A percentile compares a stretch with the other conserved stretches of the same genome.
These are phyloP conservation scores for Smittia aterrima DNA, from an alignment of 2,888 invertebrate species.

Conservation along the genomic window DNA sequence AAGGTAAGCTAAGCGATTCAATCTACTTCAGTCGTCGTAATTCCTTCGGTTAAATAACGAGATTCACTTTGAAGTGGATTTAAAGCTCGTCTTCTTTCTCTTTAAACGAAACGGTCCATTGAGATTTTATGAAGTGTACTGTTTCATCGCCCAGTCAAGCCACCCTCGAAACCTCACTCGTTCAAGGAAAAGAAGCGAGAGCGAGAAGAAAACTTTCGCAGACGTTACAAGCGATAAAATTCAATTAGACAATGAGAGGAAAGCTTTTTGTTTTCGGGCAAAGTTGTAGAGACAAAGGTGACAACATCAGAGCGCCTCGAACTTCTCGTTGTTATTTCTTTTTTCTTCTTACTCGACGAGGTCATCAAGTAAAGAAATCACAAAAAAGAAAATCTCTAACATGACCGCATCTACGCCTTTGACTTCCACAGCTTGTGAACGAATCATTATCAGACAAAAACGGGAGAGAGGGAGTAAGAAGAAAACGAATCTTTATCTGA, in stretches of 20 bases:
- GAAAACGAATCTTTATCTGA: not conserved
- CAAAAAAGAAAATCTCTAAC: too few species aligned
- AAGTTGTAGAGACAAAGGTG: too few species aligned
- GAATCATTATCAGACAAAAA: not conserved
- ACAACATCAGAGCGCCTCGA: too few species aligned
- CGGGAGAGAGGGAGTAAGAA: not conserved
- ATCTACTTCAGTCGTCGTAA: not conserved
- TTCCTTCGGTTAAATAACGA: not conserved
- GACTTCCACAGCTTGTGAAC: not conserved
- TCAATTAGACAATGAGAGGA: slow-evolving; percentile 1
- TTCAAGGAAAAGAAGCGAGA: not conserved
- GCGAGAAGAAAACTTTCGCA: not conserved
- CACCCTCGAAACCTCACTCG: not conserved
- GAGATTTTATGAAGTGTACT: not conserved
- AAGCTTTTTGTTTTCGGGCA: not conserved
- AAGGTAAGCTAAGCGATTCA: not conserved
- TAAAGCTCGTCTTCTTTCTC: not conserved
- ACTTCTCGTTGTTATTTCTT: too few species aligned
- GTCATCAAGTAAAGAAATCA: too few species aligned
- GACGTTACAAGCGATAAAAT: slow-evolving; percentile 7
- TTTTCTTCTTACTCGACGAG: too few species aligned
- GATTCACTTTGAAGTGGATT: not conserved
- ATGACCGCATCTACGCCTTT: too few species aligned
- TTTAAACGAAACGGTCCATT: not conserved
- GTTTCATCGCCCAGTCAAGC: too few species aligned